Conservation (phyloP, 1,140 invertebrate species). For the Hyphantria cunea region DNA sequence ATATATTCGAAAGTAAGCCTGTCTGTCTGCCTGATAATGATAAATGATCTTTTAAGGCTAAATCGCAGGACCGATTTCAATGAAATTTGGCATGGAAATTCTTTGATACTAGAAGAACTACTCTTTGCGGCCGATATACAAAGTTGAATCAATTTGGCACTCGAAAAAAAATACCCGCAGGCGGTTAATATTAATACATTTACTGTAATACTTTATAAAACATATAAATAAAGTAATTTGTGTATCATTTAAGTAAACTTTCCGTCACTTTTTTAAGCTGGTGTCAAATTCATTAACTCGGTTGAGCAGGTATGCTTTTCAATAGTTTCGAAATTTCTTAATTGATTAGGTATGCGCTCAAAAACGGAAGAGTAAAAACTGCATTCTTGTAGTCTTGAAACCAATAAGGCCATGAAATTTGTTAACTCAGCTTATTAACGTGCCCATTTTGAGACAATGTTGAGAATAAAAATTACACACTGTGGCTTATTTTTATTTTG, state of each 20-base stretch:
- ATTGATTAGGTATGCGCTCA: constrained; percentile 24
- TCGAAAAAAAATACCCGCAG: too few species aligned
- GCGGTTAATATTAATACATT: too few species aligned
- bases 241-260: too few species aligned
- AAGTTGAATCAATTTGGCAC: too few species aligned
- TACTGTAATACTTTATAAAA: too few species aligned
- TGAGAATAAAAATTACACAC: constrained; percentile 3
- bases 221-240: neutral
- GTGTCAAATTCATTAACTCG: constrained; percentile 2
- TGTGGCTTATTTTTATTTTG: neutral
- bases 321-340: constrained; percentile 11
- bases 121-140: too few species aligned
- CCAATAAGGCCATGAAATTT: constrained; percentile 28
- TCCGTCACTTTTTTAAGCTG: neutral
- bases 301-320: constrained; percentile 3
- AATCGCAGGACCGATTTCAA: too few species aligned
- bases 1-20: too few species aligned
- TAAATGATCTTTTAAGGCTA: too few species aligned
- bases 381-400: constrained; percentile 22
- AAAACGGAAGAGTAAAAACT: constrained; percentile 18
- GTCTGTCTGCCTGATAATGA: too few species aligned
- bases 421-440: constrained; percentile 35
- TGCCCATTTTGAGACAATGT: constrained; percentile 29
- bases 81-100: too few species aligned
- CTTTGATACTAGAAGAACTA: too few species aligned